Conservation (phyloP, 2,888 invertebrate genomes). For the Melanargia galathea region DNA sequence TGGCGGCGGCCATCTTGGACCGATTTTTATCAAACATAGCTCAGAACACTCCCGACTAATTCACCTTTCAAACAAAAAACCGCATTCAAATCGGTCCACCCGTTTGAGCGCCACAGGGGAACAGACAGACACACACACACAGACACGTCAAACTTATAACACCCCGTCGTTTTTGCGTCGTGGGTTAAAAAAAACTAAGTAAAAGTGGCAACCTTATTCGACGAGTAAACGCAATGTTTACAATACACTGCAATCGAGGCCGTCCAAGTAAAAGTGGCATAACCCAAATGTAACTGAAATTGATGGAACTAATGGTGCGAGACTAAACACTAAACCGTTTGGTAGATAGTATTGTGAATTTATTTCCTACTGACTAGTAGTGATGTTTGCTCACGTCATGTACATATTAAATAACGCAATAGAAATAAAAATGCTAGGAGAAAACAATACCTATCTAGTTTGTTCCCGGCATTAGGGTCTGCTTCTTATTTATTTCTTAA, state of each 20-base stretch:
- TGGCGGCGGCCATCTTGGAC: no score
- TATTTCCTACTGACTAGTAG: conserved; percentile 1
- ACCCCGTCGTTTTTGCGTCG: no score
- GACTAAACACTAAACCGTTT: conserved; percentile 15
- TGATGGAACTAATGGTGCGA: conserved; percentile 14
- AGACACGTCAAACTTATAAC: no score
- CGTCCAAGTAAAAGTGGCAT: conserved; percentile 18
- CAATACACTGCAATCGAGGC: conserved; percentile 19
- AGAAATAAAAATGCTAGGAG: neutral
- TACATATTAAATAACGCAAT: neutral
- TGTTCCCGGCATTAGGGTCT: no score
- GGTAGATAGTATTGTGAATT: conserved; percentile 6
- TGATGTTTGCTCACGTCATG: neutral
- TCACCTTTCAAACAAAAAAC: no score
- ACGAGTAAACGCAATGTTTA: conserved; percentile 21
- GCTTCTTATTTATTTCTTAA: no score
- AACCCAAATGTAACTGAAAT: conserved; percentile 17
- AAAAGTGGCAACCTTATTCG: conserved; percentile 6
- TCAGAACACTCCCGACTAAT: no score
- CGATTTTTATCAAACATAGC: no score
- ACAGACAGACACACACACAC: no score
- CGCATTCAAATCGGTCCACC: no score
- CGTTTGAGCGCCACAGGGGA: no score
- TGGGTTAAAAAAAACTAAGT: no score
- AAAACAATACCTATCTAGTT: neutral